These are phyloP conservation scores for Geopemphigus sp. DNA, from an alignment of 1,140 invertebrate genomes.

Conservation along the genomic window DNA sequence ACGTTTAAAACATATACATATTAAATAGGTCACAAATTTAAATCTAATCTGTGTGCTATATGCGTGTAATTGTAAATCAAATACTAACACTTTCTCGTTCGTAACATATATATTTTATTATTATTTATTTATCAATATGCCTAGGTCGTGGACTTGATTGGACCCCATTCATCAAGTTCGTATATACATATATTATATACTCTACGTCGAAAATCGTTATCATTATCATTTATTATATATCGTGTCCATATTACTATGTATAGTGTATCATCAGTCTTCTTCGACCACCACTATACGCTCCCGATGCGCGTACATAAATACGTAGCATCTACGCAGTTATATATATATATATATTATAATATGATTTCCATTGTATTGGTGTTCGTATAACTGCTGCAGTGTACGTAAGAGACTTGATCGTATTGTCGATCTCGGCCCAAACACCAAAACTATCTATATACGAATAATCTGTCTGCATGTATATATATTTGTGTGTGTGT, in stretches of 20 bases:
- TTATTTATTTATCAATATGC: neutral
- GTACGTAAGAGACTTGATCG: neutral
- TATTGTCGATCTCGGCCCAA: slow-evolving; percentile 4
- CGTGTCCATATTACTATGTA: neutral
- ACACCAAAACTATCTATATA: neutral
- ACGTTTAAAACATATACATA: too few species aligned
- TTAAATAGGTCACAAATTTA: too few species aligned
- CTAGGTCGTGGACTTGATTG: slow-evolving; percentile 19
- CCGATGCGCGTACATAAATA: neutral
- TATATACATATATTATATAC: neutral
- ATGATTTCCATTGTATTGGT: neutral
- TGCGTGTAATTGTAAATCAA: too few species aligned
- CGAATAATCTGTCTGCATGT: neutral
- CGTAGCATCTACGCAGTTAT: neutral
- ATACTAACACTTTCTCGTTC: neutral
- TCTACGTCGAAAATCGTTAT: slow-evolving; percentile 16
- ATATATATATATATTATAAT: neutral
- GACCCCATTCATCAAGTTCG: slow-evolving; percentile 23
- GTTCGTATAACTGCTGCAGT: too few species aligned
- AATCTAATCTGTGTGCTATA: too few species aligned
- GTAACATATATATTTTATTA: too few species aligned
- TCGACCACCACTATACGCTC: neutral
- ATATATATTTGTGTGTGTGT: too few species aligned
- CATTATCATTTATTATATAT: slow-evolving; percentile 27
- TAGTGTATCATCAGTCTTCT: slow-evolving; percentile 17